Conservation (phyloP, 2,113 vertebrate genomes). For the Xenopus laevis region DNA sequence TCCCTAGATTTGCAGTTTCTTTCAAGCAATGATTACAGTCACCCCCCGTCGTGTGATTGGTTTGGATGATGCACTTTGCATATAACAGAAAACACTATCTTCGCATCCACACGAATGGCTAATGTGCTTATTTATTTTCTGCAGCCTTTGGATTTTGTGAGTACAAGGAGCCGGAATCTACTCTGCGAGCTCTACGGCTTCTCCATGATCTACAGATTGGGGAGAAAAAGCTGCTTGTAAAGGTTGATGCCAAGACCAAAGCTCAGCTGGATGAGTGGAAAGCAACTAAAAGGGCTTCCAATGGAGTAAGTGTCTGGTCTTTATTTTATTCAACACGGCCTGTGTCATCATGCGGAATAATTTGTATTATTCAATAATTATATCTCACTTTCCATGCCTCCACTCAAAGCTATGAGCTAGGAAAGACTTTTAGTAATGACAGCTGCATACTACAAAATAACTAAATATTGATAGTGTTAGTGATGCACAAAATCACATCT, state of each 20-base stretch:
- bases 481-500: too few relatives aligned
- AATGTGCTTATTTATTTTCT: conserved; percentile 9
- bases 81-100: conserved; percentile 2
- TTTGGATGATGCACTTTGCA: too few relatives aligned
- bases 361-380: too few relatives aligned
- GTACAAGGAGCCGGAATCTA: conserved; percentile 98
- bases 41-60: too few relatives aligned
- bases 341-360: too few relatives aligned
- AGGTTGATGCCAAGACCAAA: conserved; percentile 98
- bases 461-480: too few relatives aligned
- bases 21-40: too few relatives aligned
- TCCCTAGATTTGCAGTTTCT: too few relatives aligned
- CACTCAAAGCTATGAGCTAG: too few relatives aligned
- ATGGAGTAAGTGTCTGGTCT: conserved; percentile 74
- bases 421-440: too few relatives aligned
- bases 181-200: conserved; percentile 85
- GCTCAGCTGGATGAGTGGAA: conserved; percentile 97
- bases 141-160: conserved; percentile 97
- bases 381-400: too few relatives aligned
- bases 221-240: conserved; percentile 95
- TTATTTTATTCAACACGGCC: background rate
- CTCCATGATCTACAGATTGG: conserved; percentile 94
- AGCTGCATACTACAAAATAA: too few relatives aligned
- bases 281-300: conserved; percentile 88
- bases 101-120: background rate